Conservation (phyloP, 2,888 invertebrate species). For the Acleris sparsana region DNA sequence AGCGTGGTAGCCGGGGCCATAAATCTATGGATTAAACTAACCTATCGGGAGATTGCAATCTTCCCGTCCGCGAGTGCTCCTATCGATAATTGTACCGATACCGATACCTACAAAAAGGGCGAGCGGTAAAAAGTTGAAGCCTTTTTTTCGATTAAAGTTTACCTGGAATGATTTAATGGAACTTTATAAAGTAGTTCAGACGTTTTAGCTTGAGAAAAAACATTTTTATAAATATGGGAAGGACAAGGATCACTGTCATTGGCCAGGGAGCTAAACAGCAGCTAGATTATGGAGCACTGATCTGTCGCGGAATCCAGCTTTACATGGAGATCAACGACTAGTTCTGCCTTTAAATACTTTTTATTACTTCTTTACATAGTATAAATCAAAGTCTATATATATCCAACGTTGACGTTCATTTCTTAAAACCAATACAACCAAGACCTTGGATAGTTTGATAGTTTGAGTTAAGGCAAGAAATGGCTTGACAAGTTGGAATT, state of each 20-base stretch:
- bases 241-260: neutral
- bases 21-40: conserved; percentile 78
- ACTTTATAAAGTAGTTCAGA: conserved; percentile 15
- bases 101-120: conserved; percentile 61
- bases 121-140: conserved; percentile 34
- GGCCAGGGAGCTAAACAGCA: neutral
- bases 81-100: conserved; percentile 76
- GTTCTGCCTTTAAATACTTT: conserved; percentile 11
- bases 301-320: neutral
- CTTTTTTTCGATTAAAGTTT: conserved; percentile 32
- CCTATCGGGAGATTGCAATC: conserved; percentile 77
- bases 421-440: no score
- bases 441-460: no score
- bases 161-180: conserved; percentile 34
- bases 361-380: no score
- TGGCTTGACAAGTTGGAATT: no score
- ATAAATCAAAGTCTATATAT: no score
- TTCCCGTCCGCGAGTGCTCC: conserved; percentile 60
- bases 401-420: no score
- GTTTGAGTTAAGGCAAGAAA: no score
- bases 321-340: conserved; percentile 26
- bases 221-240: conserved; percentile 16
- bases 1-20: conserved; percentile 68
- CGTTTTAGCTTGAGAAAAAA: conserved; percentile 14
- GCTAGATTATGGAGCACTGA: neutral